phyloP scores from a whole-genome alignment of 2,797 vertebrate species.

The Sphenodon punctatus region DNA sequence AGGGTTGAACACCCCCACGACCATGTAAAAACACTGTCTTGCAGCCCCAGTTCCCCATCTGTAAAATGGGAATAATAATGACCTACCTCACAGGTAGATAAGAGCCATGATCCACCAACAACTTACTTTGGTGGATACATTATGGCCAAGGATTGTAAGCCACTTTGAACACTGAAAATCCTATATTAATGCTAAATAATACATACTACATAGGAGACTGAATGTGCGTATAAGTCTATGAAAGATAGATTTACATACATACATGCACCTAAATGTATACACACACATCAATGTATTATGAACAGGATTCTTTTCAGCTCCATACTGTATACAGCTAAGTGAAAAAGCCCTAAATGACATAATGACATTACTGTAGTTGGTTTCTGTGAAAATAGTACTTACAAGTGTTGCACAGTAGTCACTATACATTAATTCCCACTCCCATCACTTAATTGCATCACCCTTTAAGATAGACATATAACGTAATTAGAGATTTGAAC shows the following conservation, averaged over 20 bases:
- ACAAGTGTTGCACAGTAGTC: constrained; percentile 59
- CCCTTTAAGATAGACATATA: constrained; percentile 89
- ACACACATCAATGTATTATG: constrained; percentile 9
- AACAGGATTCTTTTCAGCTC: constrained; percentile 33
- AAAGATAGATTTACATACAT: constrained; percentile 1
- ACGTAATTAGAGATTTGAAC: constrained; percentile 97
- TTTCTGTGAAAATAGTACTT: constrained; percentile 73
- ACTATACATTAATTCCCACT: constrained; percentile 70
- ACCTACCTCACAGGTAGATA: no score
- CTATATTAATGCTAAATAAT: no score
- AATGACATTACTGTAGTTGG: constrained; percentile 48
- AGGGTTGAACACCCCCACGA: no score
- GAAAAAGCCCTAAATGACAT: constrained; percentile 48
- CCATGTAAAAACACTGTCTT: no score
- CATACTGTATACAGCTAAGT: constrained; percentile 11
- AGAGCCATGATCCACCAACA: no score
- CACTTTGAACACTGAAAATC: no score
- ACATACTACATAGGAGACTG: no score
- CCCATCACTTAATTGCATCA: constrained; percentile 95
- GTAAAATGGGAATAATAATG: no score
- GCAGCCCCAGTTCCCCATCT: no score
- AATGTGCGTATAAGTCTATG: background rate
- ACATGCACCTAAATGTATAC: constrained; percentile 7
- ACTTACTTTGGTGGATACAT: no score
- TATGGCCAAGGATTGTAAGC: no score